phyloP scores from a whole-genome alignment of 2,888 invertebrate species.

The Orchestes rusci region DNA sequence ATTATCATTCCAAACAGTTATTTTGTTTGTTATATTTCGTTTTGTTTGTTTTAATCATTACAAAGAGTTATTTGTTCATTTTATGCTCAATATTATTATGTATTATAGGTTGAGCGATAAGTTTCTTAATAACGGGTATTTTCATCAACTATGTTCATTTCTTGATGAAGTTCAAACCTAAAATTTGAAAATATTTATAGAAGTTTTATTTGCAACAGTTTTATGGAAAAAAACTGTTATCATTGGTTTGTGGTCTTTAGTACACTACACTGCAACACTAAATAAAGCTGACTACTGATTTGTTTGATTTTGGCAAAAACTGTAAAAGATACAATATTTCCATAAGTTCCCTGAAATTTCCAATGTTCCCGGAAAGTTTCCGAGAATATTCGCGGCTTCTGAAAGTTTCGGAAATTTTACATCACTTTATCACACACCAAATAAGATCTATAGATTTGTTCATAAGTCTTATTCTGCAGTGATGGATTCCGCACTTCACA shows the following conservation, averaged over 20 bases:
- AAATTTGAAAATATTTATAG: background rate
- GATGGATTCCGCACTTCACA: too few relatives aligned
- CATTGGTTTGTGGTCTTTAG: background rate
- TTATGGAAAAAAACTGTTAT: background rate
- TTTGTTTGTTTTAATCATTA: background rate
- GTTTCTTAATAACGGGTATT: background rate
- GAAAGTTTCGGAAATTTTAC: background rate
- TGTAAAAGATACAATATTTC: background rate
- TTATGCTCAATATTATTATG: background rate
- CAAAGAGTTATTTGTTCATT: background rate
- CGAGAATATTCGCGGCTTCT: background rate
- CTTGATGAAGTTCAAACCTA: background rate
- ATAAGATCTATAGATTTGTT: too few relatives aligned
- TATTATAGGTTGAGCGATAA: background rate
- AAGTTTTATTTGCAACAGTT: background rate
- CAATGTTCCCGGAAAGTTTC: background rate
- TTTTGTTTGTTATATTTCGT: too few relatives aligned
- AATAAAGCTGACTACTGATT: background rate
- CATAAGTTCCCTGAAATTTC: background rate
- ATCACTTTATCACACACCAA: background rate
- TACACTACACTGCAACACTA: background rate
- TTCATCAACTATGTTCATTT: background rate
- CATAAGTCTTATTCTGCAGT: too few relatives aligned
- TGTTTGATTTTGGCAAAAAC: background rate
- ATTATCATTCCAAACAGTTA: too few relatives aligned